Percentiles rank a stretch among this genome's conserved stretches.
Conservation (phyloP, 2,888 invertebrate species). For the Creontiades dilutus region DNA sequence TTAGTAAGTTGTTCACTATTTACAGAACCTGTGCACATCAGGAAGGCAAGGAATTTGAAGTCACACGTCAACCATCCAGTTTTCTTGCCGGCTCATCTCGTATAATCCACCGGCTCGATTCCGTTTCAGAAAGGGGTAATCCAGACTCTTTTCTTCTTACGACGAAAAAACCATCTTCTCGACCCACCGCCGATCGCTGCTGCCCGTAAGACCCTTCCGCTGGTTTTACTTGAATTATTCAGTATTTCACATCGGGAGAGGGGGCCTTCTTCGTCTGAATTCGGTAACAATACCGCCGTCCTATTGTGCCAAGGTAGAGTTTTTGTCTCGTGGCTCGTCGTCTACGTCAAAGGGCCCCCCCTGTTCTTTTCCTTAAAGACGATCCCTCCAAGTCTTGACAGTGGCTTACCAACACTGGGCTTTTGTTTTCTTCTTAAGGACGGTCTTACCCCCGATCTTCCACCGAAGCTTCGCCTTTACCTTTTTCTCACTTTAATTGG, state of each 20-base stretch:
- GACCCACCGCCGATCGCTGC: conserved; percentile 35
- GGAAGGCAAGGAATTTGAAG: neutral
- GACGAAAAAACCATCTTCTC: conserved; percentile 53
- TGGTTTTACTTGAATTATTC: conserved; percentile 71
- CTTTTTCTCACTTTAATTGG: conserved; percentile 71
- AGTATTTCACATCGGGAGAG: conserved; percentile 67
- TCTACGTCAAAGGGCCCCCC: conserved; percentile 46
- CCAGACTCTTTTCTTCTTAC: conserved; percentile 48
- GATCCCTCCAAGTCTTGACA: conserved; percentile 56
- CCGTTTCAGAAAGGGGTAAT: neutral
- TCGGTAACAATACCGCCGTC: conserved; percentile 71
- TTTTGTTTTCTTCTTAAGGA: conserved; percentile 60
- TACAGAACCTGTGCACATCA: too few relatives aligned
- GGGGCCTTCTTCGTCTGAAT: conserved; percentile 54
- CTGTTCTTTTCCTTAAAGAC: conserved; percentile 44
- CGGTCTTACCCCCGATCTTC: neutral
- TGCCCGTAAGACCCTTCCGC: conserved; percentile 37
- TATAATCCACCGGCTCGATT: conserved; percentile 29
- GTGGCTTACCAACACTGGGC: conserved; percentile 56
- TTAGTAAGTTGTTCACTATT: too few relatives aligned
- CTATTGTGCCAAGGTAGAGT: conserved; percentile 63
- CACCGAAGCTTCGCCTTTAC: neutral
- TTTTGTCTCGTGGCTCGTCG: conserved; percentile 50
- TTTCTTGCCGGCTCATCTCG: conserved; percentile 41
- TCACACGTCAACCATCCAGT: conserved; percentile 20